Base-by-base conservation (phyloP, 2,888 invertebrate species). In the Charanyca ferruginea region DNA sequence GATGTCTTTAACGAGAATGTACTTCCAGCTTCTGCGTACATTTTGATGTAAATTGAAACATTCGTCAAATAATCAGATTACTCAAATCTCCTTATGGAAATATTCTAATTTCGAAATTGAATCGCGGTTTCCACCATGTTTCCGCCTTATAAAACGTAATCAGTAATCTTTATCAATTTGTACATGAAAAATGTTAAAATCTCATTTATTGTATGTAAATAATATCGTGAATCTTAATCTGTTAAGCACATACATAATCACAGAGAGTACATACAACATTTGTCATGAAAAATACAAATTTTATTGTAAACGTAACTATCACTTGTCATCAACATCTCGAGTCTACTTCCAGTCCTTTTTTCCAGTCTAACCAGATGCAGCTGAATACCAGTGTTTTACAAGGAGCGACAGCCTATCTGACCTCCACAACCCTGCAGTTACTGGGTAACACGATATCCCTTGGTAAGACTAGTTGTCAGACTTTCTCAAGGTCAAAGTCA, bases 71-170 rank as follows among this genome's bases (percentile, higher is more conserved):
- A 51, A 57, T 45, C 45, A 57, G 3, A 55, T 45, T 25, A 48
- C 75, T 42, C 45, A 42, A 66, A 55, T 28, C 48, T 44, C 13
- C 25, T 20, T 6, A 38, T 20, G 35, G 16, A 47, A 64, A 69
- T 69, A 54, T 38, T 20, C 38, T 45, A 53, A 73, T 49, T 73
- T 62, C 4, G 9, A n/a, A 77, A 48, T 49, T n/a, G 22, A 49
- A 35, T 42, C 41, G 54, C 71, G 41, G 23, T 42, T 58, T 20
- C 13, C 42, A 22, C 18, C 38, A 23, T 28, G 23, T 42, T 58
- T 20, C 13, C 42, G 28, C 18, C 38, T 28, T 28, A 16, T 13
- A 48, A 22, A 22, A 23, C 35, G 48, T 67, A 28, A 67, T 45
- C 54, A 55, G n/a, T 9, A 6, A 64, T 42, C 13, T 20, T 51